These are phyloP conservation scores for Papilio xuthus DNA, from an alignment of 1,140 invertebrate genomes.

Conservation along the genomic window DNA sequence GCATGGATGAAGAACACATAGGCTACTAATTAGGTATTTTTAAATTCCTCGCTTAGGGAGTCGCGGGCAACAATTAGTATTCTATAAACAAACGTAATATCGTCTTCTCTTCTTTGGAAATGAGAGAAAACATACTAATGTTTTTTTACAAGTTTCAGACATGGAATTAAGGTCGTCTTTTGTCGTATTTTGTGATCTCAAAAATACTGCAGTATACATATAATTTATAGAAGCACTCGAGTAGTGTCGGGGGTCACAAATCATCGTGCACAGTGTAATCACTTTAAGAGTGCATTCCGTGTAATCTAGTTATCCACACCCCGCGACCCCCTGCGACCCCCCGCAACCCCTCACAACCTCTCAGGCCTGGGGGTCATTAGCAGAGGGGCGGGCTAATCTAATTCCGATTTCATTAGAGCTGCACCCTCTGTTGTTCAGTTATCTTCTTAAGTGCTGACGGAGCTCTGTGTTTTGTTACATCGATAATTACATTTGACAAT, in stretches of 20 bases:
- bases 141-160: background rate
- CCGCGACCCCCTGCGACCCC: slow-evolving; percentile 5
- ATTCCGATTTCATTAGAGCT: slow-evolving; percentile 57
- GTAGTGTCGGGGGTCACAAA: slow-evolving; percentile 45
- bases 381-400: slow-evolving; percentile 49
- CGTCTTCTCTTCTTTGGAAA: background rate
- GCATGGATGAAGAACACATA: too few species aligned
- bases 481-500: slow-evolving; percentile 28
- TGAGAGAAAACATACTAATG: background rate
- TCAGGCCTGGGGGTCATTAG: slow-evolving; percentile 50
- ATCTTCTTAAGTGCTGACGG: slow-evolving; percentile 35
- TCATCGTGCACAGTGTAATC: slow-evolving; percentile 51
- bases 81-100: too few species aligned
- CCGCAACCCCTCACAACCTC: background rate
- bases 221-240: slow-evolving; percentile 5
- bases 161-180: background rate
- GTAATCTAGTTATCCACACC: slow-evolving; percentile 51
- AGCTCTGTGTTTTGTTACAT: slow-evolving; percentile 6
- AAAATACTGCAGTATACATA: background rate
- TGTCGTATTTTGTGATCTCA: background rate
- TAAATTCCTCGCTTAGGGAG: too few species aligned
- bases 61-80: too few species aligned
- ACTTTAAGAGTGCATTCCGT: slow-evolving; percentile 50
- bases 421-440: slow-evolving; percentile 42
- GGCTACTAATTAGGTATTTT: too few species aligned